These are phyloP conservation scores for Deilephila porcellus DNA, from an alignment of 2,888 invertebrate species.

Conservation along the genomic window DNA sequence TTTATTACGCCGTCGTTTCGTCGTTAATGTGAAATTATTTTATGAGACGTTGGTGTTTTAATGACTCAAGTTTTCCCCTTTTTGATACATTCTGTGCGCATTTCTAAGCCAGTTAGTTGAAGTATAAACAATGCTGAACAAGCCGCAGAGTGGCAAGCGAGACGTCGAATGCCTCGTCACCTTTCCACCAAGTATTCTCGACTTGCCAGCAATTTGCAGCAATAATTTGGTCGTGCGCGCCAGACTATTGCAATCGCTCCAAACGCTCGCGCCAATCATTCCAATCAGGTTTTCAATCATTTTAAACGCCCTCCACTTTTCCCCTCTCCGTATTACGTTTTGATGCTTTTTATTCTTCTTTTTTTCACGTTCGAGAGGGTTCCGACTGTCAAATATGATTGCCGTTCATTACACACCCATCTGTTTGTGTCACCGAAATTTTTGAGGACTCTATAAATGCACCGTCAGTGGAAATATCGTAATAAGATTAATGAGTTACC, in stretches of 20 bases:
- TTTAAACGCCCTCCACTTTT: conserved; percentile 51
- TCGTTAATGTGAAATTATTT: conserved; percentile 21
- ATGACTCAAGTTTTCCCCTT: conserved; percentile 22
- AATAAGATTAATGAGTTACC: conserved; percentile 21
- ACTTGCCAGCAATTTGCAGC: conserved; percentile 33
- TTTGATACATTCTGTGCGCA: conserved; percentile 13
- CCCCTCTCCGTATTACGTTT: conserved; percentile 45
- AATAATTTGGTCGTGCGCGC: conserved; percentile 41
- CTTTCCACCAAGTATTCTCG: conserved; percentile 28
- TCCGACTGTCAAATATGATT: conserved; percentile 45
- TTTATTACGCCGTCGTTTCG: conserved; percentile 15
- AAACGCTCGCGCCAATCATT: conserved; percentile 60
- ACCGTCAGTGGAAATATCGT: conserved; percentile 13
- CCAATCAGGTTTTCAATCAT: conserved; percentile 74
- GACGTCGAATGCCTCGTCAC: conserved; percentile 14
- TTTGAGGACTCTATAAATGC: conserved; percentile 24
- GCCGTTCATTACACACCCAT: conserved; percentile 42
- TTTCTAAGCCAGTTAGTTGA: not conserved
- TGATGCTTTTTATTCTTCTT: conserved; percentile 44
- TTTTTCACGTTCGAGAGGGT: conserved; percentile 41
- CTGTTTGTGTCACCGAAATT: conserved; percentile 33
- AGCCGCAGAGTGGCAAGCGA: conserved; percentile 5
- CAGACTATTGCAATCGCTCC: conserved; percentile 53
- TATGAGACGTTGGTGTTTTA: conserved; percentile 12
- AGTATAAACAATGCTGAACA: not conserved